These are phyloP conservation scores for Bubalus kerabau DNA, from an alignment of 2,113 vertebrate species.

Conservation along the genomic window DNA sequence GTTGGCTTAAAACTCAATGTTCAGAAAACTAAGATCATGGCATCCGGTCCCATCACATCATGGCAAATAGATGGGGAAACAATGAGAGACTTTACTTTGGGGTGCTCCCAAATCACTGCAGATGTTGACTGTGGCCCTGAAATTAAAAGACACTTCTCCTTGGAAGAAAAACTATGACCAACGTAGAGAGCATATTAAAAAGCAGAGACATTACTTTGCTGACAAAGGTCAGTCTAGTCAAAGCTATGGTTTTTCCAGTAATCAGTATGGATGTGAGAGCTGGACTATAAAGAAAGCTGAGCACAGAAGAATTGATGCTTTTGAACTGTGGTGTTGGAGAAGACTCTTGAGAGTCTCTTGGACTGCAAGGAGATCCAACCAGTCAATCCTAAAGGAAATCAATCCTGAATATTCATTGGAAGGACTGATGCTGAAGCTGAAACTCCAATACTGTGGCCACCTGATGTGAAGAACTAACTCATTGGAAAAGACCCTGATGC, in stretches of 20 bases:
- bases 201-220: background rate
- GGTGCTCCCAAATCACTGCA: background rate
- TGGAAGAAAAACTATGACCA: background rate
- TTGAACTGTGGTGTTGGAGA: background rate
- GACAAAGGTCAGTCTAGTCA: background rate
- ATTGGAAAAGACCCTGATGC: background rate
- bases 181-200: background rate
- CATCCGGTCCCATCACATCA: background rate
- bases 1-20: background rate
- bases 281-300: background rate
- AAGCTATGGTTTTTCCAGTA: background rate
- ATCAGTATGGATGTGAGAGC: background rate
- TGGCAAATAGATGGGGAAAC: background rate
- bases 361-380: background rate
- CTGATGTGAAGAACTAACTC: background rate
- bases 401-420: background rate
- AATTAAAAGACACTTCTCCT: background rate
- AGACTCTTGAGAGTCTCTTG: background rate
- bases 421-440: background rate
- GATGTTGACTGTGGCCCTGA: background rate
- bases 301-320: background rate
- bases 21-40: background rate
- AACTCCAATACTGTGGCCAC: background rate
- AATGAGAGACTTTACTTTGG: background rate
- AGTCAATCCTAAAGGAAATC: background rate